Conservation (phyloP, 2,797 vertebrate genomes). For the Valencia hispanica region DNA sequence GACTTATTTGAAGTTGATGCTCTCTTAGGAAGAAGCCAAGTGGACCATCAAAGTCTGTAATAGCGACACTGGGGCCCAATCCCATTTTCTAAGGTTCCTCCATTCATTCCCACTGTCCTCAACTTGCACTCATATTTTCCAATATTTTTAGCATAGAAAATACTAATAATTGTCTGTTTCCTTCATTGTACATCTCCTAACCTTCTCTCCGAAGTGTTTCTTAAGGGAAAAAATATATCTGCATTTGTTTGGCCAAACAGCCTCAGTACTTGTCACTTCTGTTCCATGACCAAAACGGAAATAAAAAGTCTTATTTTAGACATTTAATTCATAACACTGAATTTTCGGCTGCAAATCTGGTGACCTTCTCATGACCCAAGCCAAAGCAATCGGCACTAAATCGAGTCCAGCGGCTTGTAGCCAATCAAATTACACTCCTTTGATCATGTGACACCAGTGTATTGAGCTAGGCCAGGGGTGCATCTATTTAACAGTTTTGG, state of each 20-base stretch:
- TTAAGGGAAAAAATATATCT: background rate
- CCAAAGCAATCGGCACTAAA: too few relatives aligned
- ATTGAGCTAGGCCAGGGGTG: too few relatives aligned
- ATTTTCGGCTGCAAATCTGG: too few relatives aligned
- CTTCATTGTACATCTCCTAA: background rate
- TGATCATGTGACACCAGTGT: too few relatives aligned
- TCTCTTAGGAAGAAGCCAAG: background rate
- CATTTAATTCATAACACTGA: too few relatives aligned
- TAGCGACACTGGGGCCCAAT: background rate
- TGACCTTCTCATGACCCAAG: too few relatives aligned
- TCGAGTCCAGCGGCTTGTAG: too few relatives aligned
- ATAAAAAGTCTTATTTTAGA: too few relatives aligned
- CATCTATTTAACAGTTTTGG: too few relatives aligned
- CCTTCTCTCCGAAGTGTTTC: background rate
- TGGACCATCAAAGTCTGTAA: background rate
- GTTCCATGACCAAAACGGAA: too few relatives aligned
- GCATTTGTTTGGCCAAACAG: background rate
- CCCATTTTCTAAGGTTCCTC: background rate
- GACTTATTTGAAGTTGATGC: too few relatives aligned
- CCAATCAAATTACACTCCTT: too few relatives aligned
- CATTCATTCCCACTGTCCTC: background rate
- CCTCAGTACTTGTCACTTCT: background rate
- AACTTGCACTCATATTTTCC: background rate
- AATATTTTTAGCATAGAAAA: background rate
- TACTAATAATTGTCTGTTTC: background rate